phyloP scores from a whole-genome alignment of 2,113 vertebrate species.

The Neotoma lepida region DNA sequence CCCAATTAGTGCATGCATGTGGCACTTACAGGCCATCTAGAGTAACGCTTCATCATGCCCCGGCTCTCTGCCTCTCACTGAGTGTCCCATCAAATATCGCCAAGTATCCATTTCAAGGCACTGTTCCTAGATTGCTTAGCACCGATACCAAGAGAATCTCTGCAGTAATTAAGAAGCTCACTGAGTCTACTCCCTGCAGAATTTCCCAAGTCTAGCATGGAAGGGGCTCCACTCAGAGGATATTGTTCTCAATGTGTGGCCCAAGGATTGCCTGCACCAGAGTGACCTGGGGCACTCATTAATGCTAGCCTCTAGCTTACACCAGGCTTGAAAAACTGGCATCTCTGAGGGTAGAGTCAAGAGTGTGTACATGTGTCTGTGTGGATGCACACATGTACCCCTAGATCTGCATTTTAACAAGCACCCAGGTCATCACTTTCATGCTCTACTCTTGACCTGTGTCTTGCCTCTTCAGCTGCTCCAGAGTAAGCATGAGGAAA shows the following conservation, averaged over 20 bases:
- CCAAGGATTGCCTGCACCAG: background rate
- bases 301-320: background rate
- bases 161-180: conserved; percentile 42
- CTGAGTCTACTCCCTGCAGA: conserved; percentile 44
- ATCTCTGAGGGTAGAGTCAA: background rate
- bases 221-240: conserved; percentile 49
- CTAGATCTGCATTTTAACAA: background rate
- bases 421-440: background rate
- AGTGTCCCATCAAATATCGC: conserved; percentile 81
- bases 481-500: background rate
- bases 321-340: background rate
- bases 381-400: too few species aligned
- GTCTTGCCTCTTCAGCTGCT: background rate
- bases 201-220: conserved; percentile 54
- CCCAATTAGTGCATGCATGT: background rate
- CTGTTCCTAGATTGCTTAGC: conserved; percentile 71
- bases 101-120: conserved; percentile 79
- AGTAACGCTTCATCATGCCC: conserved; percentile 76
- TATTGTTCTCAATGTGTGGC: background rate
- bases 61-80: conserved; percentile 80
- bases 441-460: background rate
- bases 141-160: conserved; percentile 61
- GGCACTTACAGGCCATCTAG: conserved; percentile 64
- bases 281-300: background rate
- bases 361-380: background rate